Base-by-base conservation (phyloP, 1,140 invertebrate species). In the Heliconius eleuchia region DNA sequence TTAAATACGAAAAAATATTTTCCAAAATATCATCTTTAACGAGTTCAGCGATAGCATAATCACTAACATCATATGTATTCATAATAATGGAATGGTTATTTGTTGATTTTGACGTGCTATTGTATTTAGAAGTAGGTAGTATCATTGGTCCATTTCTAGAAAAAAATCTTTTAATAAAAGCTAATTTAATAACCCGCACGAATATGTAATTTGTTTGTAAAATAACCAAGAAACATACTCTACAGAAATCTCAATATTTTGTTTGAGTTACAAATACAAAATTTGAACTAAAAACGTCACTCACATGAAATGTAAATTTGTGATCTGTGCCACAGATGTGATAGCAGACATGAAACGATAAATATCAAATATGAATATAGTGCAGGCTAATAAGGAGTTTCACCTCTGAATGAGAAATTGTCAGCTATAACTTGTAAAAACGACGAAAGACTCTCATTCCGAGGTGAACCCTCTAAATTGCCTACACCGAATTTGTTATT, bases 1-100 rank as follows among this genome's bases (percentile, higher is more conserved):
- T 96, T 88, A 99, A 95, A 95, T 98, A 99, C 23, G 98, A 98
- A 95, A 99, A 99, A 92, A 99, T 97, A 84, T 97, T 96, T 95
- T 99, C 99, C 88, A 99, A 96, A 89, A 99, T 96, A 94, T 97
- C 96, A 92, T 98, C 90, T 6, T 75, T 71, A 39, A 90, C 81
- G 30, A 91, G 78, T 84, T 90, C 89, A 39, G 87, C 87, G 79
- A 90, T 86, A 55, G 85, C 86, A 81, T 93, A 92, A 74, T 91
- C 86, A 75, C 79, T 57, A 39, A 74, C 76, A 73, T 82, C 79
- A 78, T 80, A 83, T 71, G 78, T 77, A 76, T 80, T 79, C 84
- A 85, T 84, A 79, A 75, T 75, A 60, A 66, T 23, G n/a, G n/a
- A 30, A 66, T 30, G 9, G 23, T 66, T 66, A 16, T 30, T 66